A percentile compares a stretch with the other conserved stretches of the same genome.
phyloP scores from a whole-genome alignment of 30 jellyfish, hydroid and myxozoan genomes.

The Catostylus mosaicus region DNA sequence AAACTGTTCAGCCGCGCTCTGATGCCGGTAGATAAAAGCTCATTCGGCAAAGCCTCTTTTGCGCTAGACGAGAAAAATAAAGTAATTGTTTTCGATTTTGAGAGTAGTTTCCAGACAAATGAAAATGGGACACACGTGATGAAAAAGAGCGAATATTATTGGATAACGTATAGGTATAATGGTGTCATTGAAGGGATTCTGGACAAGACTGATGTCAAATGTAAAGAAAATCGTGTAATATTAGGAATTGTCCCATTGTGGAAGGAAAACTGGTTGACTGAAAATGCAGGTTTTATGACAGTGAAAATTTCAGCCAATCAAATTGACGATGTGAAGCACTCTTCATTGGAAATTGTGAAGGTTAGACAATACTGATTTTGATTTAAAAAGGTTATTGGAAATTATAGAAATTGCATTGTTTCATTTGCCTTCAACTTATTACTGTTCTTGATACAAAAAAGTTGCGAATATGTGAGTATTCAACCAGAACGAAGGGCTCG shows the following conservation, averaged over 20 bases:
- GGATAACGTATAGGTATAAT: constrained; percentile 6
- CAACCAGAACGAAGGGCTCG: no score
- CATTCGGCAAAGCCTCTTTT: constrained; percentile 29
- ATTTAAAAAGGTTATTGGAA: neutral
- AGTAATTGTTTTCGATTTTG: constrained; percentile 42
- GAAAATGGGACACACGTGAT: constrained; percentile 11
- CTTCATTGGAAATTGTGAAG: constrained; percentile 32
- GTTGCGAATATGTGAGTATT: no score
- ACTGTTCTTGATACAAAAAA: no score
- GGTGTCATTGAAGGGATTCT: neutral
- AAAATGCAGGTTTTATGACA: constrained; percentile 44
- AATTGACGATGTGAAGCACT: neutral
- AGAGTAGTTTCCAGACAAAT: constrained; percentile 41
- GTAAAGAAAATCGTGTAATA: neutral
- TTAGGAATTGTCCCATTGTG: constrained; percentile 28
- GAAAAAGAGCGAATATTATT: constrained; percentile 6
- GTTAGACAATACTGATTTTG: constrained; percentile 1
- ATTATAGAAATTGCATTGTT: no score
- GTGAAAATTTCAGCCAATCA: neutral
- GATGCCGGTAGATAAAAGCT: constrained; percentile 1
- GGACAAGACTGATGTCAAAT: neutral
- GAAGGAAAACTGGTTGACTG: constrained; percentile 22
- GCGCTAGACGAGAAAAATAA: constrained; percentile 9
- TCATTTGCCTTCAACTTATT: no score
- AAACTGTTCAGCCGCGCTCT: constrained; percentile 23